phyloP scores from a whole-genome alignment of 2,888 invertebrate species.

The Pelosia muscerda region DNA sequence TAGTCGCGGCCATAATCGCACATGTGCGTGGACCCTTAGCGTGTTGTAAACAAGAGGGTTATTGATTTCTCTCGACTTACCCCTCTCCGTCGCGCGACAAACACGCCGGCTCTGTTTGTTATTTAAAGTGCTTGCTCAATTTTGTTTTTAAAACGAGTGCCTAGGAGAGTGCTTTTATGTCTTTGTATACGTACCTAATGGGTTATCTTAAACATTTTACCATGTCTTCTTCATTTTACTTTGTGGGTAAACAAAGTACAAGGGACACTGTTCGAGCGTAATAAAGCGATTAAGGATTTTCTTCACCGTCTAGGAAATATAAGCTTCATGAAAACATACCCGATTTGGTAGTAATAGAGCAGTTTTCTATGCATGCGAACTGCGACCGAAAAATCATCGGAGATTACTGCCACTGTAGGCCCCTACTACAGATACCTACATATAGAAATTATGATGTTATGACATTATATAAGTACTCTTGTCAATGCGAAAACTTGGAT shows the following conservation, averaged over 20 bases:
- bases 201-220: neutral
- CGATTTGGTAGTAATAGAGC: too few species aligned
- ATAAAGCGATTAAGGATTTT: neutral
- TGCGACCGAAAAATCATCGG: too few species aligned
- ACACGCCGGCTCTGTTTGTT: conserved; percentile 35
- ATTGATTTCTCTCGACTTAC: conserved; percentile 37
- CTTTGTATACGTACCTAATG: neutral
- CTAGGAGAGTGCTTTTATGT: conserved; percentile 5
- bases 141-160: neutral
- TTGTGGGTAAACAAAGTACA: neutral
- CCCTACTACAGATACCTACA: too few species aligned
- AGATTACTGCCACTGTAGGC: too few species aligned
- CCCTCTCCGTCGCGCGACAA: conserved; percentile 29
- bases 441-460: too few species aligned
- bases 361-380: too few species aligned
- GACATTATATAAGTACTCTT: too few species aligned
- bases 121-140: neutral
- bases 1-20: conserved; percentile 40
- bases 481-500: too few species aligned
- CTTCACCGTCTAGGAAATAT: neutral
- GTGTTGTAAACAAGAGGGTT: conserved; percentile 37
- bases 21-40: conserved; percentile 43
- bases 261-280: neutral
- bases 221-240: too few species aligned
- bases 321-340: too few species aligned